A percentile compares a stretch with the other conserved stretches of the same genome.
phyloP scores from a whole-genome alignment of 2,113 vertebrate genomes.

The Redunca redunca region DNA sequence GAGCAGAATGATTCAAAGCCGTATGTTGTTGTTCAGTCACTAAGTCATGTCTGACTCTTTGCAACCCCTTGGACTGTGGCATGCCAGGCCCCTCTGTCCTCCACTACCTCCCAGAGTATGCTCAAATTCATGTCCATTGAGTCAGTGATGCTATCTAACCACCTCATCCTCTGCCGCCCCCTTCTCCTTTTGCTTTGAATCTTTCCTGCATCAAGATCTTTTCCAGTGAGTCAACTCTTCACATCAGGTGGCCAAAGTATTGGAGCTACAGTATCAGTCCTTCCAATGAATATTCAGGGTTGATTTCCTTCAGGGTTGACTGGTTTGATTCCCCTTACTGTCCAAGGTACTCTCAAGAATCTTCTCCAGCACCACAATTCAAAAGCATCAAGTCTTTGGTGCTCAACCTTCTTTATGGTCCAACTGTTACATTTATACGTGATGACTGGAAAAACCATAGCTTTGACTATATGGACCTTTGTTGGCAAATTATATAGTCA shows the following conservation, averaged over 20 bases:
- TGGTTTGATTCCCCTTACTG: neutral
- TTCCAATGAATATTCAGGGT: rapidly evolving
- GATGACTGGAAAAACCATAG: neutral
- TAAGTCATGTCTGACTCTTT: neutral
- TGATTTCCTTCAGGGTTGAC: neutral
- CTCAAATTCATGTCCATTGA: neutral
- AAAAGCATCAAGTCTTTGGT: neutral
- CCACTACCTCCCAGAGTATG: neutral
- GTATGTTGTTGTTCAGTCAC: neutral
- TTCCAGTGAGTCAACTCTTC: neutral
- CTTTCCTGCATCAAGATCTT: neutral
- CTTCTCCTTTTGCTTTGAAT: neutral
- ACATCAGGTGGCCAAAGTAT: neutral
- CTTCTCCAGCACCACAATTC: neutral
- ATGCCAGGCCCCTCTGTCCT: neutral
- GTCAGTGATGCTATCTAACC: neutral
- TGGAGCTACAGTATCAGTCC: neutral
- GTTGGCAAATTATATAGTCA: neutral
- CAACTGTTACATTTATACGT: neutral
- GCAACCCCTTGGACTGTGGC: neutral
- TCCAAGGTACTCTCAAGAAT: neutral
- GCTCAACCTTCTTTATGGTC: neutral
- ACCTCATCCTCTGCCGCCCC: neutral
- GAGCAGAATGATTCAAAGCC: neutral
- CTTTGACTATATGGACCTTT: neutral